These are phyloP conservation scores for Philopedon plagiatum DNA, from an alignment of 2,888 invertebrate genomes.

Conservation along the genomic window DNA sequence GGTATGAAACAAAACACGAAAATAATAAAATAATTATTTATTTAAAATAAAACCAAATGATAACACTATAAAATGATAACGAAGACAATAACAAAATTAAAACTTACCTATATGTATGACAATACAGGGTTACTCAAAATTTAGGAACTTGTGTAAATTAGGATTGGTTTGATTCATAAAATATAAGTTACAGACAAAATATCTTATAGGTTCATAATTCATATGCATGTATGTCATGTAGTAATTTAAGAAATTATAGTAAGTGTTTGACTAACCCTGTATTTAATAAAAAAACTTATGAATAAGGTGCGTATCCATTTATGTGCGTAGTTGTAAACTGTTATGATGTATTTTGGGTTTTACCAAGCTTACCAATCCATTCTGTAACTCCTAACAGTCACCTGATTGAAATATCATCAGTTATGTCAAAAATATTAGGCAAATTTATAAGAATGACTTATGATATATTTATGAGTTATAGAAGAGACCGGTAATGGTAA, in stretches of 20 bases:
- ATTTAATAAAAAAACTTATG: background rate
- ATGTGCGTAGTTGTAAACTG: slow-evolving; percentile 18
- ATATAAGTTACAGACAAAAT: no score
- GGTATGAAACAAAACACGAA: slow-evolving; percentile 24
- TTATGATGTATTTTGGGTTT: no score
- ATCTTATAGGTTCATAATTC: no score
- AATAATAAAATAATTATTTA: slow-evolving; percentile 31
- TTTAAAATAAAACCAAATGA: slow-evolving; percentile 23
- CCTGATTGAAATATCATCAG: no score
- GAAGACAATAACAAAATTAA: slow-evolving; percentile 25
- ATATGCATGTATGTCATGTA: background rate
- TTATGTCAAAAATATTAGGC: no score
- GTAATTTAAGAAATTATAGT: background rate
- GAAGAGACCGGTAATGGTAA: no score
- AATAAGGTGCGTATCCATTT: slow-evolving; percentile 6
- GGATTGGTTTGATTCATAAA: no score
- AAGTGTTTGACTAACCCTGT: background rate
- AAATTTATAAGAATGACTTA: no score
- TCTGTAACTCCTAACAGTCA: no score
- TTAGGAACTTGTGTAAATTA: background rate
- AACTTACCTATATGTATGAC: background rate
- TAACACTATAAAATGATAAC: slow-evolving; percentile 29
- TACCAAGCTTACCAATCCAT: no score
- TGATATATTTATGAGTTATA: no score
- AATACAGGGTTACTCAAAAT: slow-evolving; percentile 10